Conservation (phyloP, 2,113 vertebrate species). For the Erinaceus europaeus region DNA sequence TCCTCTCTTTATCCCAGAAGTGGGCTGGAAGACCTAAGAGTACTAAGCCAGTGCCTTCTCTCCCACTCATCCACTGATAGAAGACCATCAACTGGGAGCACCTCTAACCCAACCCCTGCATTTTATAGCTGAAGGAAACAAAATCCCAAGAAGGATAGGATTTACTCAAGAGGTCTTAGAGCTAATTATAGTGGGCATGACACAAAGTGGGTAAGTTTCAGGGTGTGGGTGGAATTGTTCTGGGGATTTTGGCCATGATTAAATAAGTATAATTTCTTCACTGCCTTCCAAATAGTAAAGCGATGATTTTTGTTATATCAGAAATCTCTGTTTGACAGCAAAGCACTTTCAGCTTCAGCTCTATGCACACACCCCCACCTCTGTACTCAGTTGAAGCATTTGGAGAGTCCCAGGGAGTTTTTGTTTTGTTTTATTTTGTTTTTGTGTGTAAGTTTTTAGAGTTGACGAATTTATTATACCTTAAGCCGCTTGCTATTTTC, state of each 20-base stretch:
- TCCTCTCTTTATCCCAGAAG: neutral
- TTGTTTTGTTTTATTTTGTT: neutral
- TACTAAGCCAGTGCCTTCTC: neutral
- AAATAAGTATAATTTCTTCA: slow-evolving; percentile 41
- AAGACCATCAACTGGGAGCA: neutral
- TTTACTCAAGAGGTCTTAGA: slow-evolving; percentile 39
- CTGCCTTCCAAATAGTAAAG: slow-evolving; percentile 7
- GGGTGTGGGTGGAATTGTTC: slow-evolving; percentile 34
- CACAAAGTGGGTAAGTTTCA: slow-evolving; percentile 51
- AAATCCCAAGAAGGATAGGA: slow-evolving; percentile 1
- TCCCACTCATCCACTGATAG: neutral
- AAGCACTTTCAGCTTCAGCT: slow-evolving; percentile 49
- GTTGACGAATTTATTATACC: slow-evolving; percentile 11
- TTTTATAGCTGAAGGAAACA: neutral
- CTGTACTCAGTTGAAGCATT: slow-evolving; percentile 19
- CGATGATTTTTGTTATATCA: slow-evolving; percentile 44
- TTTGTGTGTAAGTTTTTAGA: slow-evolving; percentile 61
- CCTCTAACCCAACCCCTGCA: neutral
- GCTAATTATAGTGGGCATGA: slow-evolving; percentile 53
- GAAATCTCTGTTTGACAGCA: slow-evolving; percentile 55
- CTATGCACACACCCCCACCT: neutral
- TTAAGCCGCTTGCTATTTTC: slow-evolving; percentile 40
- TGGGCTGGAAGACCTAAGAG: neutral
- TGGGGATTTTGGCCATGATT: slow-evolving; percentile 68
- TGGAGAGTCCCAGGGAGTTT: slow-evolving; percentile 76